Percentiles rank a stretch among this genome's conserved stretches.
phyloP scores from a whole-genome alignment of 2,113 vertebrate species.

The Spea bombifrons region DNA sequence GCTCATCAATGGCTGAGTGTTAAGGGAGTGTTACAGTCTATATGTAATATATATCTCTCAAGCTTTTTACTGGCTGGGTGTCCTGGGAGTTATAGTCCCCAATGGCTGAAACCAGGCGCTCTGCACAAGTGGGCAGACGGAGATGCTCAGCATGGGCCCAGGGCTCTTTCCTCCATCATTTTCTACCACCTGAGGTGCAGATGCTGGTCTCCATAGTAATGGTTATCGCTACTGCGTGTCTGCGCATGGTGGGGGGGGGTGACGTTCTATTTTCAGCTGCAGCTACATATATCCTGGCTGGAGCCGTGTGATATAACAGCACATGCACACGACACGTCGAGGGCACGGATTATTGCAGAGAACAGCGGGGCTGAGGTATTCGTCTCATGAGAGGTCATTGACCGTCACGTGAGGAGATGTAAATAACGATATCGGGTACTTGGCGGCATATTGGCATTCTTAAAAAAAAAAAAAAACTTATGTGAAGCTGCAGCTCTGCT shows the following conservation, averaged over 20 bases:
- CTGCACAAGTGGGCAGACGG: not conserved
- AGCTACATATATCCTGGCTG: not conserved
- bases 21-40: too few relatives aligned
- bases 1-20: too few relatives aligned
- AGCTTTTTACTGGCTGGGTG: too few relatives aligned
- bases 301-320: not conserved
- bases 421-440: not conserved
- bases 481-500: too few relatives aligned
- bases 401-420: not conserved
- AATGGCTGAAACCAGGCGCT: too few relatives aligned
- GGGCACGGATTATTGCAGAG: too few relatives aligned
- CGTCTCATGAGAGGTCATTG: too few relatives aligned
- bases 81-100: too few relatives aligned
- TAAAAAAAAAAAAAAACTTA: not conserved
- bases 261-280: conserved; percentile 23
- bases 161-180: not conserved
- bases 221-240: not conserved
- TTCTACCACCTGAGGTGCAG: conserved; percentile 20
- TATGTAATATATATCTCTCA: too few relatives aligned
- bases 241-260: not conserved
- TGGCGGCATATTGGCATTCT: not conserved
- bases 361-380: too few relatives aligned
- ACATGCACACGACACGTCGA: too few relatives aligned
- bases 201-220: conserved; percentile 36
- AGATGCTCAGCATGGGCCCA: conserved; percentile 3